phyloP scores from a whole-genome alignment of 2,113 vertebrate genomes.

The Oophaga pumilio region DNA sequence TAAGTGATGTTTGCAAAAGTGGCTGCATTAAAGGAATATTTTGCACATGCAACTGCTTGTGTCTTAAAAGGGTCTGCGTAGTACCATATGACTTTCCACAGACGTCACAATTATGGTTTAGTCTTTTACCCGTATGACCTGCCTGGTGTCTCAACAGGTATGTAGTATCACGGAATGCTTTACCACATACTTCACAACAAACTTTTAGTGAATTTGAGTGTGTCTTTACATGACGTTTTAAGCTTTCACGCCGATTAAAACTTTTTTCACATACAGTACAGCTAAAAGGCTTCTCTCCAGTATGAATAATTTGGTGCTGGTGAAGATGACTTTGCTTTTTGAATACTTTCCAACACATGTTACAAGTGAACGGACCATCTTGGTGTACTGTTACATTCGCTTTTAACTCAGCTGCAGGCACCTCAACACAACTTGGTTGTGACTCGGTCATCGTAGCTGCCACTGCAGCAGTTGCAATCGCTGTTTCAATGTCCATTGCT shows the following conservation, averaged over 20 bases:
- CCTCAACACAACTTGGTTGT: neutral
- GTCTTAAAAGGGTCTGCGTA: conserved; percentile 70
- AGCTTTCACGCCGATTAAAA: conserved; percentile 92
- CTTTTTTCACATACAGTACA: conserved; percentile 87
- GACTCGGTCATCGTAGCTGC: conserved; percentile 56
- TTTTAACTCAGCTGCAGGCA: neutral
- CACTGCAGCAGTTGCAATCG: conserved; percentile 42
- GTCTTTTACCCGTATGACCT: conserved; percentile 73
- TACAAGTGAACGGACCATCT: conserved; percentile 74
- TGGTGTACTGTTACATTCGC: conserved; percentile 5
- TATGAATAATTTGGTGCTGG: conserved; percentile 93
- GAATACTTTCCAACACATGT: conserved; percentile 91
- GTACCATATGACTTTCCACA: conserved; percentile 73
- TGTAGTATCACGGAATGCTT: conserved; percentile 87
- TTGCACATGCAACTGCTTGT: conserved; percentile 67
- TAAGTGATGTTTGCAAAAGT: neutral
- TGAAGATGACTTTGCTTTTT: conserved; percentile 94
- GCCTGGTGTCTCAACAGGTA: conserved; percentile 91
- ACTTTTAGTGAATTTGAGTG: conserved; percentile 85
- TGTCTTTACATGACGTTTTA: conserved; percentile 92
- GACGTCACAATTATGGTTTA: conserved; percentile 65
- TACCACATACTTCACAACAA: conserved; percentile 87
- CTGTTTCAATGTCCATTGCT: neutral
- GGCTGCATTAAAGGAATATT: conserved; percentile 14
- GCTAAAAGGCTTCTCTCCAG: conserved; percentile 86